A percentile compares a stretch with the other conserved stretches of the same genome.
These are phyloP conservation scores for Lymantria dispar DNA, from an alignment of 2,888 invertebrate genomes.

Conservation along the genomic window DNA sequence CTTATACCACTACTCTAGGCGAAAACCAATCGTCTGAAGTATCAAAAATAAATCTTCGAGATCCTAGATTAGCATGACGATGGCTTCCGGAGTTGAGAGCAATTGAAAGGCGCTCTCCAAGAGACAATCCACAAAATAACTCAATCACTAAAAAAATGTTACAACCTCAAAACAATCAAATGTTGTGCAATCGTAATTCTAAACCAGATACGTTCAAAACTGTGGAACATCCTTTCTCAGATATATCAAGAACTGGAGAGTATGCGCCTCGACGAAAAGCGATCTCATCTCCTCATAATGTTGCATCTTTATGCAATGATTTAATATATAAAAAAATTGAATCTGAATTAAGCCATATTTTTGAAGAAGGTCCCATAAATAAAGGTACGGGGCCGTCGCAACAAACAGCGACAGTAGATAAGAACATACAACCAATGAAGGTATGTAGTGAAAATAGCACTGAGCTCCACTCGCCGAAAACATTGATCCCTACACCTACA, in stretches of 20 bases:
- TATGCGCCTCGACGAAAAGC: background rate
- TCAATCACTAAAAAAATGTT: background rate
- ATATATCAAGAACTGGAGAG: background rate
- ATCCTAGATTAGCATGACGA: slow-evolving; percentile 1
- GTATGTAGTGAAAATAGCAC: too few relatives aligned
- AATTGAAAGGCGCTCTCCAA: background rate
- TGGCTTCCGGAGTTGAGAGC: background rate
- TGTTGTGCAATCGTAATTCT: background rate
- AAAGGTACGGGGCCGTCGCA: background rate
- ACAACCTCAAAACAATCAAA: background rate
- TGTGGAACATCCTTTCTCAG: background rate
- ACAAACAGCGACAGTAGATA: background rate
- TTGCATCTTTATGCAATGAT: background rate
- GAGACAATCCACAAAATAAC: background rate
- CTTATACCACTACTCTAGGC: background rate
- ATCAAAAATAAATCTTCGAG: background rate
- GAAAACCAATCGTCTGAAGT: background rate
- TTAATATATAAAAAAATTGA: background rate
- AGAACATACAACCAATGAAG: too few relatives aligned
- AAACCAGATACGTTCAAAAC: background rate
- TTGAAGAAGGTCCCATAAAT: background rate
- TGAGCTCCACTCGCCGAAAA: background rate
- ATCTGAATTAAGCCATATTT: background rate
- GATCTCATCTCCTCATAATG: background rate
- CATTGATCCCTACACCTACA: background rate